Base-by-base conservation (phyloP, 2,888 invertebrate genomes). In the Atethmia centrago region DNA sequence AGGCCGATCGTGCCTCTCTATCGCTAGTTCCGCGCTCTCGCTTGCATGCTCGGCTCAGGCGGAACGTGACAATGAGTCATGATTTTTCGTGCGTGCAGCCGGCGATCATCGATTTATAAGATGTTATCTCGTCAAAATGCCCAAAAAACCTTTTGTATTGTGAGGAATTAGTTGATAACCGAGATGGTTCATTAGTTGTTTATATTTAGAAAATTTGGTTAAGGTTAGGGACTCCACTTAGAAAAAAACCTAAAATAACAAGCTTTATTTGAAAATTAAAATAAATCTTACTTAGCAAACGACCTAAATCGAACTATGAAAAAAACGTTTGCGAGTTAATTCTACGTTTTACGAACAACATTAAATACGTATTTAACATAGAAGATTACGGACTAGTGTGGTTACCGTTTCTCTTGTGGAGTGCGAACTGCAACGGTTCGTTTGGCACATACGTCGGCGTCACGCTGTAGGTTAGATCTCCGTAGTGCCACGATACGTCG, bases 381-480 rank as follows among this genome's bases (percentile, higher is more conserved):
- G 31, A 53, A 56, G 56, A 75, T 77, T 71, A 70, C 36, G 56
- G 55, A 40, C 42, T 84, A 63, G 81, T 66, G 58, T 68, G 66
- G 74, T 61, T 80, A 74, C 75, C 63, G 74, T 77, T 87, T 83
- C 94, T 93, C 71, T 93, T 93, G 64, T 94, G 96, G 82, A 98
- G 93, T 89, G 97, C 97, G 90, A 98, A 98, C 92, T 97, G 97
- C 76, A 98, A 92, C 55, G 98, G 98, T 87, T 98, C 97, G 88
- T 97, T 97, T 21, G 98, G 97, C 75, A 97, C 97, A 88, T 98
- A 98, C 62, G 98, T 98, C 70, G 98, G 98, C 80, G 97, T 97
- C 72, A 98, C 97, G 92, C 97, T 97, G 91, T 98, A 98, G 28
- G 97, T 97, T 84, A 98, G 93, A 79, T 97, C 97, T 28, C 96